Evolutionary conservation across 2,113 vertebrate genomes (phyloP).

Genomic region (Dendropsophus ebraccatus): DNA sequence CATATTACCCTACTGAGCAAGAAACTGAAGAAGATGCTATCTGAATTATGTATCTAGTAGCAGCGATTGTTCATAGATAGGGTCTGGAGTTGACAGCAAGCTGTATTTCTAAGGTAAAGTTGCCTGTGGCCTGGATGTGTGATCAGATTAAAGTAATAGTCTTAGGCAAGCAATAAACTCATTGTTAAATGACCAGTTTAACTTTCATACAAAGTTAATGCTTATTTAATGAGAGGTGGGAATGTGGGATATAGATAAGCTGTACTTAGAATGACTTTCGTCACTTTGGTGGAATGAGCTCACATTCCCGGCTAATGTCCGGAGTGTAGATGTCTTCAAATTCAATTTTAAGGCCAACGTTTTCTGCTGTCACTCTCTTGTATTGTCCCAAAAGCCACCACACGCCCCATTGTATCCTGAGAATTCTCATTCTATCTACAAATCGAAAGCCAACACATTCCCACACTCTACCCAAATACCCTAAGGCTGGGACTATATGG

Average conservation of each 20-base stretch:
- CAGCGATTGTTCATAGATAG: background rate
- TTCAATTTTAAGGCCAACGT: background rate
- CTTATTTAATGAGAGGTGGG: slow-evolving; percentile 20
- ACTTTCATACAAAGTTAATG: slow-evolving; percentile 36
- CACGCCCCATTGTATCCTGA: background rate
- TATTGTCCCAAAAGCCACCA: background rate
- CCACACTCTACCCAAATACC: slow-evolving; percentile 3
- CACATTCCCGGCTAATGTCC: background rate
- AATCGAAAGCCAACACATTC: background rate
- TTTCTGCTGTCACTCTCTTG: background rate
- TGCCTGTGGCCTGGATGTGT: background rate
- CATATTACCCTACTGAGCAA: background rate
- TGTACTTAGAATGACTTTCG: background rate
- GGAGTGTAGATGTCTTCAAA: background rate
- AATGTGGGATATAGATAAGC: slow-evolving; percentile 16
- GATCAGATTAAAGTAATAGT: slow-evolving; percentile 11
- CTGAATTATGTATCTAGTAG: background rate
- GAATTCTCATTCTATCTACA: background rate
- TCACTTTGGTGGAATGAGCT: background rate
- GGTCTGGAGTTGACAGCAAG: background rate
- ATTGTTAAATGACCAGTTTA: slow-evolving; percentile 24
- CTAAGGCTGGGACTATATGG: background rate
- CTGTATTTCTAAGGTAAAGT: background rate
- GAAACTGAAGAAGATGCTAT: background rate
- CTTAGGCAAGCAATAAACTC: slow-evolving; percentile 8